Evolutionary conservation across 2,888 invertebrate genomes (phyloP), one percentile per base, ranked within the genome.

Genomic region (Endotricha flammealis): DNA sequence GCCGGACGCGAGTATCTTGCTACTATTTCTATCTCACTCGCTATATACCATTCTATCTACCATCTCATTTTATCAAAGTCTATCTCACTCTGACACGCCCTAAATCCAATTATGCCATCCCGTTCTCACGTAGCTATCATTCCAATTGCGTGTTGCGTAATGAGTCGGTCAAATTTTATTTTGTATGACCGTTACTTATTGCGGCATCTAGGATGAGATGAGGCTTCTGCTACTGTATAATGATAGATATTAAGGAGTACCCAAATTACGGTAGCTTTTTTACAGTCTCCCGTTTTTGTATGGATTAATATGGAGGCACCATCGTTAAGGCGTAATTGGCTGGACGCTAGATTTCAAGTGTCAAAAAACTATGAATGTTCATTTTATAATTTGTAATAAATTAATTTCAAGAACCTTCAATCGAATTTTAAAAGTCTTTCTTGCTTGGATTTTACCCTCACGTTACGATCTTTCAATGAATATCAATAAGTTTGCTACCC

Each of bases 1-100:
- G 72, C 77, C 83, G 81, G 82, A 82, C 71, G 78, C 69, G 60
- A 71, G 58, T 83, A 83, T 81, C 82, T 80, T 78, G 73, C 83
- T 72, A 76, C 78, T 70, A 64, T 69, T 65, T 74, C 78, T 73
- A 68, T 80, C 82, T 74, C 74, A 64, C 68, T 80, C 76, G 64
- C 64, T 69, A 64, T 63, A 62, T 63, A 61, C 62, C 62, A 63
- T 65, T 69, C 68, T 64, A 64, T 60, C 57, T 50, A 53, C 63
- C 52, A 57, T 76, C 75, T 65, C 69, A 57, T 64, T 74, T 67
- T 50, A 46, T 53, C 60, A 48, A 42, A 39, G 38, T 35, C 57
- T 50, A 48, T 79, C 75, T 53, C 64, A 48, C 49, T 81, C 62
- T 49, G 44, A 46, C 64, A 42, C 39, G 41, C 45, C 50, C 39